phyloP scores from a whole-genome alignment of 2,888 invertebrate genomes.

The Cantharis rufa region DNA sequence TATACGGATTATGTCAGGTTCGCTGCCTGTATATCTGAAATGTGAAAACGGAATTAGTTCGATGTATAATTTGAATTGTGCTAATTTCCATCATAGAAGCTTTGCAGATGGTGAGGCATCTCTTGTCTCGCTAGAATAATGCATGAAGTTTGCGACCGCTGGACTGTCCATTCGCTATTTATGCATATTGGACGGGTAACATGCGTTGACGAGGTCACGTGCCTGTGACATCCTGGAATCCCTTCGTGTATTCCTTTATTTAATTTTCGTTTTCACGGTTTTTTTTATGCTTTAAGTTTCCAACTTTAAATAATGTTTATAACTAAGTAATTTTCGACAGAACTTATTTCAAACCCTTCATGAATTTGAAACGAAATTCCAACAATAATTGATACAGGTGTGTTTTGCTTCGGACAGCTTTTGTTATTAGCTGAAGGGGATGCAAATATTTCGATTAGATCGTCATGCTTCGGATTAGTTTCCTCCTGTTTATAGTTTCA shows the following conservation, averaged over 20 bases:
- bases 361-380: background rate
- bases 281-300: background rate
- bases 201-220: conserved; percentile 40
- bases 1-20: conserved; percentile 39
- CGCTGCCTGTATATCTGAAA: conserved; percentile 37
- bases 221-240: conserved; percentile 43
- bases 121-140: conserved; percentile 47
- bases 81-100: conserved; percentile 43
- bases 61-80: conserved; percentile 34
- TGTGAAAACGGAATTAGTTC: conserved; percentile 28
- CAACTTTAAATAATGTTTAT: background rate
- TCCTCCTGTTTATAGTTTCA: background rate
- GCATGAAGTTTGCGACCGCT: conserved; percentile 51
- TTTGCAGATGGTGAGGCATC: conserved; percentile 40
- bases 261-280: background rate
- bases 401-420: conserved; percentile 32
- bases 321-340: background rate
- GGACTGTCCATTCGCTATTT: conserved; percentile 37
- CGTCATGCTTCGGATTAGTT: background rate
- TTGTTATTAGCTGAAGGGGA: conserved; percentile 28
- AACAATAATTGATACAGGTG: conserved; percentile 27
- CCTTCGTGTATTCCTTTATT: conserved; percentile 1
- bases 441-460: background rate
- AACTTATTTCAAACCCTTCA: background rate
- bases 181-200: conserved; percentile 50